Conservation (phyloP, 2,113 vertebrate species). For the Ivindomyrus marchei region DNA sequence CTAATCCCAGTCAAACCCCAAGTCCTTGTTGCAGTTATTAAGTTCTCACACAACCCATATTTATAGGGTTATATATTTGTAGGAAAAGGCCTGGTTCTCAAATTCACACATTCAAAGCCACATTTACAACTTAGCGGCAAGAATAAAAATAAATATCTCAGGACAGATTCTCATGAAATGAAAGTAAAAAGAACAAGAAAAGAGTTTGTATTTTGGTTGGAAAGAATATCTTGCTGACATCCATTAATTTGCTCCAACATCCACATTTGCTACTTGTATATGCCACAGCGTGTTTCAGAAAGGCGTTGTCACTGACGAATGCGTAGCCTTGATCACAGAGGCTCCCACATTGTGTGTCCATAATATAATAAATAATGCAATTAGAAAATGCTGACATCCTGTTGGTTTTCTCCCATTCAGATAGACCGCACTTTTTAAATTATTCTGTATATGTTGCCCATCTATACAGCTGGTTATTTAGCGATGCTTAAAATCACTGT, state of each 20-base stretch:
- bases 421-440: neutral
- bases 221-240: neutral
- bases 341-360: neutral
- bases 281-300: neutral
- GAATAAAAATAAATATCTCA: conserved; percentile 1
- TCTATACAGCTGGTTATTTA: neutral
- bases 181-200: neutral
- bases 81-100: neutral
- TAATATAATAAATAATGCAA: neutral
- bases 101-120: neutral
- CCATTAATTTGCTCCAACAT: too few relatives aligned
- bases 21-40: neutral
- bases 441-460: neutral
- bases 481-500: neutral
- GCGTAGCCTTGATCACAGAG: neutral
- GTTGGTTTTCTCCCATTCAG: neutral
- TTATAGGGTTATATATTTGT: neutral
- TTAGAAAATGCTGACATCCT: neutral
- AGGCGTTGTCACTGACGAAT: neutral
- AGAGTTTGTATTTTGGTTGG: neutral
- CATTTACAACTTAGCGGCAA: neutral
- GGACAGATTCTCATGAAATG: neutral
- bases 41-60: neutral
- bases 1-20: neutral
- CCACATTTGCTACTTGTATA: neutral